Evolutionary conservation across 2,797 vertebrate species (phyloP).

Genomic region (Melanotaenia nigrans): DNA sequence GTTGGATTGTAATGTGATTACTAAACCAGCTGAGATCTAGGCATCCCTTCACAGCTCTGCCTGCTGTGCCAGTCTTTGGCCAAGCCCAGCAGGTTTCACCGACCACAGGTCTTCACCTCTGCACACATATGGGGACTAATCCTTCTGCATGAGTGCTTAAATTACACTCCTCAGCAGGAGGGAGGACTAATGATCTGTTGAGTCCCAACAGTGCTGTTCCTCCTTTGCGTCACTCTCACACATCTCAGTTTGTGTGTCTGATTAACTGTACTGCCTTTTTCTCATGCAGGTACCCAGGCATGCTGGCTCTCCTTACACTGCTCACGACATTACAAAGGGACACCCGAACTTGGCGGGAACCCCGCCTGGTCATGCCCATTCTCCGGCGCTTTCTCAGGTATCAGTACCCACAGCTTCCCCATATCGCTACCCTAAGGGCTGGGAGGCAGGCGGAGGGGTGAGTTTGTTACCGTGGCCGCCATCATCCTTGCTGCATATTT

Average conservation of each 20-base stretch:
- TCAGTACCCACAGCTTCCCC: conserved; percentile 79
- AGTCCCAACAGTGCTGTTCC: conserved; percentile 32
- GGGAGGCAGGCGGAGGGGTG: conserved; percentile 84
- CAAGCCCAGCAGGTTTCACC: conserved; percentile 36
- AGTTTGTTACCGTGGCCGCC: conserved; percentile 57
- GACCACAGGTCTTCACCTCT: conserved; percentile 51
- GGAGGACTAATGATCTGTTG: conserved; percentile 59
- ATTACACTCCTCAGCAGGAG: conserved; percentile 62
- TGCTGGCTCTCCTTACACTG: conserved; percentile 88
- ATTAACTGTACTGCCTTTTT: conserved; percentile 60
- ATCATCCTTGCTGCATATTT: conserved; percentile 53
- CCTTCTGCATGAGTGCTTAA: conserved; percentile 50
- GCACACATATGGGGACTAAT: conserved; percentile 54
- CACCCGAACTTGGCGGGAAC: conserved; percentile 93
- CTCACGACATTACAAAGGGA: conserved; percentile 97
- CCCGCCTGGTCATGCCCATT: conserved; percentile 93
- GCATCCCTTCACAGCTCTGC: conserved; percentile 38
- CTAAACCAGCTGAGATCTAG: conserved; percentile 45
- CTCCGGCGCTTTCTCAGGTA: conserved; percentile 97
- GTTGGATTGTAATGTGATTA: conserved; percentile 48
- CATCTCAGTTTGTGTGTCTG: not conserved
- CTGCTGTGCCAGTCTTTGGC: conserved; percentile 27
- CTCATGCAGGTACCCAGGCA: conserved; percentile 92
- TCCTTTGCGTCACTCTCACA: conserved; percentile 12
- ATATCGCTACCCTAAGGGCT: conserved; percentile 84